Conservation (phyloP, 2,797 vertebrate genomes). For the Alcedo quadribrachys region DNA sequence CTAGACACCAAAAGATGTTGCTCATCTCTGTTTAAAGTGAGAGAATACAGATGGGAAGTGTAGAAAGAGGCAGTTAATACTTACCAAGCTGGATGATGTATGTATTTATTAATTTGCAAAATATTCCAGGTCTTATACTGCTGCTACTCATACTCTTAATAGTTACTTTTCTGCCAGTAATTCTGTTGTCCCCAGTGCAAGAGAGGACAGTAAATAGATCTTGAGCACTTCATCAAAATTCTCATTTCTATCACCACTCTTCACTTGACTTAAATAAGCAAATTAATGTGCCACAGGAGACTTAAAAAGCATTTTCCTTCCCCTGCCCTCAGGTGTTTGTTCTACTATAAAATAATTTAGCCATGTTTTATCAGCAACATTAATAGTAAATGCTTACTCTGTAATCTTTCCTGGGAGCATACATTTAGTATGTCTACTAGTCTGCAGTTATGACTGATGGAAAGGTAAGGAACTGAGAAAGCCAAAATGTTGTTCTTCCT, state of each 20-base stretch:
- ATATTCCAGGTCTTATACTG: background rate
- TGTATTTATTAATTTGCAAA: background rate
- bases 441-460: background rate
- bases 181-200: background rate
- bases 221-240: background rate
- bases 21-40: background rate
- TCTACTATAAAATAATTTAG: conserved; percentile 52
- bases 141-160: background rate
- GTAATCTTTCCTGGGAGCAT: conserved; percentile 13
- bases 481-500: background rate
- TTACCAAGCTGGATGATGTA: background rate
- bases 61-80: background rate
- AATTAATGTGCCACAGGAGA: conserved; percentile 13
- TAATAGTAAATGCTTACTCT: conserved; percentile 46
- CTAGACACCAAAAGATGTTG: background rate
- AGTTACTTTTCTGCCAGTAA: background rate
- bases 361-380: conserved; percentile 43
- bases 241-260: conserved; percentile 3
- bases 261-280: conserved; percentile 45
- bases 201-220: conserved; percentile 3
- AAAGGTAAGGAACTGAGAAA: background rate
- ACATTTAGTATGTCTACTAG: background rate
- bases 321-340: conserved; percentile 23
- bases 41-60: background rate
- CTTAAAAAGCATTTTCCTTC: conserved; percentile 33